Percentiles rank a stretch among this genome's conserved stretches.
Evolutionary conservation across 2,888 invertebrate genomes (phyloP).

Genomic region (Clanis bilineata): DNA sequence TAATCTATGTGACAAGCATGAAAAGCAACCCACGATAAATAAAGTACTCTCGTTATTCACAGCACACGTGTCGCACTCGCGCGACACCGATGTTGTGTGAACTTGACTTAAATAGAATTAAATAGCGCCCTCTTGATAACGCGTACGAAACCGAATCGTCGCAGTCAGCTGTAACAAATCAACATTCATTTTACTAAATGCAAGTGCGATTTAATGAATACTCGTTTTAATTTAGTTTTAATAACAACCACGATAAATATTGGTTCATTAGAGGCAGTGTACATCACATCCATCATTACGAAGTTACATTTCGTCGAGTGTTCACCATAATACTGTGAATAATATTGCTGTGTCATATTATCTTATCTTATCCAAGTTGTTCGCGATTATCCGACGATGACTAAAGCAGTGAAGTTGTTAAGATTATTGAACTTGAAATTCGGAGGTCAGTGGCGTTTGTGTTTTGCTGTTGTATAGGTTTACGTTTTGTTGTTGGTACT

Average conservation of each 20-base stretch:
- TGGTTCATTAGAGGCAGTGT: neutral
- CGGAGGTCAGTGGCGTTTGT: slow-evolving; percentile 51
- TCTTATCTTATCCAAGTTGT: neutral
- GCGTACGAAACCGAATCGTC: neutral
- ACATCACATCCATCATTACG: neutral
- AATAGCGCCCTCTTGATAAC: slow-evolving; percentile 14
- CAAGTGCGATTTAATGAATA: neutral
- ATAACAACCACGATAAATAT: neutral
- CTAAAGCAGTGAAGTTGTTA: slow-evolving; percentile 39
- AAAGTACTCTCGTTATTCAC: neutral
- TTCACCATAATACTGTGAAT: neutral
- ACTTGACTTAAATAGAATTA: slow-evolving; percentile 10
- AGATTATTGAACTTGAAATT: slow-evolving; percentile 47
- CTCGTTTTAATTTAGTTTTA: neutral
- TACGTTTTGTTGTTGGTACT: neutral
- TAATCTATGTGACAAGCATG: neutral
- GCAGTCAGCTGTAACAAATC: slow-evolving; percentile 8
- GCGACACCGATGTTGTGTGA: neutral
- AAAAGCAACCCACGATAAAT: neutral
- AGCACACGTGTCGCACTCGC: neutral
- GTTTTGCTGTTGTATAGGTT: neutral
- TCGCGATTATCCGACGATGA: slow-evolving; percentile 32
- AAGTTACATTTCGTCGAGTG: neutral
- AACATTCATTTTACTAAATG: neutral
- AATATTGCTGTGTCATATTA: neutral